phyloP scores from a whole-genome alignment of 2,888 invertebrate species.

The Petrophora chlorosata region DNA sequence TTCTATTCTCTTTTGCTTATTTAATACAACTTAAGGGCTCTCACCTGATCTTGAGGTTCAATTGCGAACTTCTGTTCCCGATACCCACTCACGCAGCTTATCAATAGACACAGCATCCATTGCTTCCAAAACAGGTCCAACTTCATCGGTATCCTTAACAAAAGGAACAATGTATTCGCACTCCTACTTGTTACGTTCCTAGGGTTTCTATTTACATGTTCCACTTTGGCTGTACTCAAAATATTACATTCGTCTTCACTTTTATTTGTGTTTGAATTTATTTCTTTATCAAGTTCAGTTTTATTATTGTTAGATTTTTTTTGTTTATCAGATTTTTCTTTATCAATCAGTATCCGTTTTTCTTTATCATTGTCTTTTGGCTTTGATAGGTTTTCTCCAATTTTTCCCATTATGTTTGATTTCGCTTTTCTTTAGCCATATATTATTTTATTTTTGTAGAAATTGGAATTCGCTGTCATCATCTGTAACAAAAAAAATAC shows the following conservation, averaged over 20 bases:
- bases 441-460: neutral
- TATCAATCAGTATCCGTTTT: neutral
- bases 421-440: neutral
- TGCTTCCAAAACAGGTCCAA: constrained; percentile 43
- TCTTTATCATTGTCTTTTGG: neutral
- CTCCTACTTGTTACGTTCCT: constrained; percentile 60
- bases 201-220: neutral
- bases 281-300: neutral
- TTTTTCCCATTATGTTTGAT: constrained; percentile 3
- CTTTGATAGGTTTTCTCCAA: neutral
- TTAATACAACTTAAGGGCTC: constrained; percentile 15
- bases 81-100: constrained; percentile 56
- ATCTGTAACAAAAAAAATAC: constrained; percentile 23
- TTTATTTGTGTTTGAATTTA: neutral
- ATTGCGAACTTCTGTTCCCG: constrained; percentile 76
- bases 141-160: constrained; percentile 62
- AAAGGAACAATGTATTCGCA: constrained; percentile 69
- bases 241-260: neutral
- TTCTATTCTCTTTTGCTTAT: too few relatives aligned
- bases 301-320: too few relatives aligned
- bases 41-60: constrained; percentile 78
- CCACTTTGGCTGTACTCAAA: neutral
- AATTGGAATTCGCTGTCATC: neutral
- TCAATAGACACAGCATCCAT: constrained; percentile 52
- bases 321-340: too few relatives aligned